Base-by-base conservation (phyloP, 2,113 vertebrate genomes). In the Elephantulus edwardii region DNA sequence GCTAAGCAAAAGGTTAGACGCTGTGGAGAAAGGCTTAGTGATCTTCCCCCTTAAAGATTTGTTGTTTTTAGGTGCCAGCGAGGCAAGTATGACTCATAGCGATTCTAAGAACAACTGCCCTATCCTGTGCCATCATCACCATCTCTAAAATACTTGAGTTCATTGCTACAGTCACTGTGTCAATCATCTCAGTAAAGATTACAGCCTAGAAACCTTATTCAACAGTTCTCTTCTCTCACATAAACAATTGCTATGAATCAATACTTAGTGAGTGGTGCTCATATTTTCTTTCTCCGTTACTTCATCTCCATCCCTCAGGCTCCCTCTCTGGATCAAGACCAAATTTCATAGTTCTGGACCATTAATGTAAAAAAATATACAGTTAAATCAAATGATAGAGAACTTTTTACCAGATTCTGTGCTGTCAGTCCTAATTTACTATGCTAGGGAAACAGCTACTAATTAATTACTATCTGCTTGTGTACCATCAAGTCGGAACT, bases 391-490 rank as follows among this genome's bases (percentile, higher is more conserved):
- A 87, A 80, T 77, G 9, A 71, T 56, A 82, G 68, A 77, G 89
- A 81, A 40, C 3, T 16, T 14, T 90, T 62, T 30, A 52, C 3
- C 35, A 72, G 35, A 75, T 30, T 40, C 13, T 38, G 33, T 90
- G 72, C 66, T 72, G 14, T 66, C 75, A 86, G 40, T 85, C 81
- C n/a, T 77, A 89, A 78, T 82, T 72, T 81, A 91, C 30, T 82
- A 19, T 87, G 76, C 44, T 70, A 62, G 46, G 6, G 44, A 85
- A 7, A 24, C 56, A n/a, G n/a, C n/a, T n/a, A n/a, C n/a, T n/a
- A n/a, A n/a, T n/a, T n/a, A n/a, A n/a, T n/a, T n/a, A n/a, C n/a
- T n/a, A n/a, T n/a, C n/a, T n/a, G n/a, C n/a, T n/a, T n/a, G n/a
- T n/a, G n/a, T n/a, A n/a, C n/a, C n/a, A n/a, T n/a, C n/a, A n/a